Base-by-base conservation (phyloP, 2,797 vertebrate genomes). In the Gallinago stenura region DNA sequence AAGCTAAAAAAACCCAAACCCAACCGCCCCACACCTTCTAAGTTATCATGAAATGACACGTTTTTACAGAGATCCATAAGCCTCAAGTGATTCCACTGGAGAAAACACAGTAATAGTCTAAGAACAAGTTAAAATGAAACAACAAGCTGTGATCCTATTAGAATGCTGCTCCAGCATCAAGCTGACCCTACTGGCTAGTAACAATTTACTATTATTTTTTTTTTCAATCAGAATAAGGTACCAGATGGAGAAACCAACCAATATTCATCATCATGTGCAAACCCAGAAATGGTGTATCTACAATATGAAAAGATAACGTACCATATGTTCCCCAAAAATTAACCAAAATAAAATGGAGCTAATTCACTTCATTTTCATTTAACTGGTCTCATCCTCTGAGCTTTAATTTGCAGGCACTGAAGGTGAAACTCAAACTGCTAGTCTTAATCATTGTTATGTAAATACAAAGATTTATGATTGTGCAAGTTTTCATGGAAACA, bases 361-460 rank as follows among this genome's bases (percentile, higher is more conserved):
- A 81, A 83, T 95, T 94, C 15, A 2, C 45, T 83, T 91, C 48
- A 80, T 90, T 94, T 53, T 87, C 72, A 94, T 94, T 89, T 85
- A 71, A 80, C 31, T 48, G 41, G n/a, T 82, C 70, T 43, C 56
- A 72, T 93, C 88, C 71, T 82, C 50, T 58, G 48, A 79, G 85
- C 31, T 83, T 66, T 84, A 28, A 56, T 73, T 75, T 75, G 70
- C 70, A 79, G 54, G 43, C 64, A 0, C 22, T 92, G 81, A 91
- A 95, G 83, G 88, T 93, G 83, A 92, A 95, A 81, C 18, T 89
- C 31, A 13, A 87, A 69, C n/a, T 87, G 72, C 69, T 95, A 28
- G 78, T 65, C 75, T 78, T 68, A 53, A 69, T 87, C 45, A 53
- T 70, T n/a, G 9, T 66, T 83, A 62, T 50, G 48, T 35, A 12